Evolutionary conservation across 2,113 vertebrate species (phyloP), one percentile per base, ranked within the genome.

Genomic region (Platichthys flesus): DNA sequence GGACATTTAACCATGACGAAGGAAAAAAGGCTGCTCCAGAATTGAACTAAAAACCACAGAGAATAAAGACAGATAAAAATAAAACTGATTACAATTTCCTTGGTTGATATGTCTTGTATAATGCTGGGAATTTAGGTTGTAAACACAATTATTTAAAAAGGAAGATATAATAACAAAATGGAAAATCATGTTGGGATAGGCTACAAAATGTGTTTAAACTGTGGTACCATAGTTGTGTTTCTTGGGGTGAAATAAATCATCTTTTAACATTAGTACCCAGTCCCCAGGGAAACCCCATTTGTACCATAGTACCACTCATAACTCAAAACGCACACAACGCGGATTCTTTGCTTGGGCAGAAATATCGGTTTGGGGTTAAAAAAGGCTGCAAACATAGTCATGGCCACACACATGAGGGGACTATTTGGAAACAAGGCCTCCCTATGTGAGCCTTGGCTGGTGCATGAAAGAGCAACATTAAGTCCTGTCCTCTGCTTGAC

Each of bases 381-480:
- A 65, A 66, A 58, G 26, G 15, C 47, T 54, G 69, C 24, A 74
- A 74, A 82, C 86, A 35, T 60, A 74, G 74, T 65, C 60, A 14
- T 23, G 45, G 56, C 58, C 78, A 66, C 76, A 74, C 42, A 71
- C 8, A 5, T 54, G 54, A 45, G 62, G 21, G 67, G 56, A 51
- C 24, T 72, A 58, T 62, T 57, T 71, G 55, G 54, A 78, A 89
- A 90, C 88, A 89, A 86, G 83, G 87, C 81, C 71, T 85, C 78
- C 62, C 81, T 89, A 62, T 90, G 86, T 67, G 71, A 67, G 69
- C 55, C 56, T 79, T 64, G 75, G 64, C 83, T 9, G 20, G 16
- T 74, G 61, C 49, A 70, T 86, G 84, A 85, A 91, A 87, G 87
- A 85, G 82, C 71, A 89, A 86, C 83, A 88, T 84, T 67, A 84